Conservation (phyloP, 2,113 vertebrate genomes). For the Nothocercus nigrocapillus region DNA sequence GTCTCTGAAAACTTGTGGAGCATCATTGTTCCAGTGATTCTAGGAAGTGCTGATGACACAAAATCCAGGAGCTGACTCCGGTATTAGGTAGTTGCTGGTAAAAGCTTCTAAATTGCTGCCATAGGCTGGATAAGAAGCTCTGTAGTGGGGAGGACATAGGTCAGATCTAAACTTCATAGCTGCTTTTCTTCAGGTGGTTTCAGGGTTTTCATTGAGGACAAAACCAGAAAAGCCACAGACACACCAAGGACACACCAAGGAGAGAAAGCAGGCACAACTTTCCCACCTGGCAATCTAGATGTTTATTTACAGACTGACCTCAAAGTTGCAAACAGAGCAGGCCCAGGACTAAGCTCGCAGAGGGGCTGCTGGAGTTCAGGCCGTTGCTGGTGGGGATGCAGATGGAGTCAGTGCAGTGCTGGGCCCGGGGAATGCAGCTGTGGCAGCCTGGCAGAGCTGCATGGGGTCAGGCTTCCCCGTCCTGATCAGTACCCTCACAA, state of each 20-base stretch:
- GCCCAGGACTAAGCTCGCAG: background rate
- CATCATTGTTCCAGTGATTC: background rate
- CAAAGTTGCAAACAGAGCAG: background rate
- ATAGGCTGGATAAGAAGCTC: background rate
- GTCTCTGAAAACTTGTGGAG: background rate
- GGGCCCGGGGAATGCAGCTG: no score
- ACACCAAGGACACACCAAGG: rapidly evolving
- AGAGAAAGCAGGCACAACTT: background rate
- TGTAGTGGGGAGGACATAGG: background rate
- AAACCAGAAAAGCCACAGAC: background rate
- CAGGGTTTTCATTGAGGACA: background rate
- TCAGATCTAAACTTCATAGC: background rate
- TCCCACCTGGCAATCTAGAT: background rate
- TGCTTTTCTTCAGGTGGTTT: background rate
- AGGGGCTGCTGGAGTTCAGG: background rate
- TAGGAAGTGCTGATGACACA: background rate
- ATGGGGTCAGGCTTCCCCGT: background rate
- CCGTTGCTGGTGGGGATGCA: background rate
- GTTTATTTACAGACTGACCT: background rate
- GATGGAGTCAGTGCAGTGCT: background rate
- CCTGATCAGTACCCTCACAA: background rate
- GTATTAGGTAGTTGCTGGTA: background rate
- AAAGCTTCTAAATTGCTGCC: background rate
- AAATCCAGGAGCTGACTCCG: rapidly evolving
- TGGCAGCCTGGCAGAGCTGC: background rate